These are phyloP conservation scores for Poeciliopsis infans DNA, from an alignment of 2,797 vertebrate genomes.

Conservation along the genomic window DNA sequence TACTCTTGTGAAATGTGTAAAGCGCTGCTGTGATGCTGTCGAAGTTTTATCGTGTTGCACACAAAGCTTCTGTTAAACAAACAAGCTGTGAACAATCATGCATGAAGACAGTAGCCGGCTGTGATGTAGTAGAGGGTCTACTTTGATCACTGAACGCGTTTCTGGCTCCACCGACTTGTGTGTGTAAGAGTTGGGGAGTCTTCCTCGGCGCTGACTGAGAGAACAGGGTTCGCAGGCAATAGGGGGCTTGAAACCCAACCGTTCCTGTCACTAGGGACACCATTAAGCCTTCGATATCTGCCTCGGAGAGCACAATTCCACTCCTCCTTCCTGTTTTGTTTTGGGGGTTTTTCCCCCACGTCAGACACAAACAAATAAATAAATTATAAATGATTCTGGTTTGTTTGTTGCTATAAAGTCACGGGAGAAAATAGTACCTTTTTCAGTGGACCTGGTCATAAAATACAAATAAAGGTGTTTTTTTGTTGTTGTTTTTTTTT, in stretches of 20 bases:
- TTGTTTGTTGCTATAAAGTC: conserved; percentile 28
- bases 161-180: conserved; percentile 7
- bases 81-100: conserved; percentile 22
- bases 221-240: conserved; percentile 25
- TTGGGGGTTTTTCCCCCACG: neutral
- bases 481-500: neutral
- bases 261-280: conserved; percentile 49
- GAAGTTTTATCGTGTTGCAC: conserved; percentile 3
- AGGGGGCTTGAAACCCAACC: conserved; percentile 27
- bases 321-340: conserved; percentile 29
- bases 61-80: conserved; percentile 23
- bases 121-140: conserved; percentile 14
- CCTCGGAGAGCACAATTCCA: conserved; percentile 42
- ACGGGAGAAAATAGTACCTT: conserved; percentile 32
- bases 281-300: conserved; percentile 55
- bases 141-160: conserved; percentile 36
- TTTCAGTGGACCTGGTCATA: conserved; percentile 39
- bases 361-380: conserved; percentile 25
- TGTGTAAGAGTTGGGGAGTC: conserved; percentile 1
- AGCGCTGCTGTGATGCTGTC: neutral
- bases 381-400: conserved; percentile 60
- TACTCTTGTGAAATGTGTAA: conserved; percentile 1
- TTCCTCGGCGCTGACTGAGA: conserved; percentile 22
- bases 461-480: conserved; percentile 43
- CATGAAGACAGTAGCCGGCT: conserved; percentile 10